These are phyloP conservation scores for Ruditapes philippinarum DNA, from an alignment of 1,140 invertebrate genomes.

Conservation along the genomic window DNA sequence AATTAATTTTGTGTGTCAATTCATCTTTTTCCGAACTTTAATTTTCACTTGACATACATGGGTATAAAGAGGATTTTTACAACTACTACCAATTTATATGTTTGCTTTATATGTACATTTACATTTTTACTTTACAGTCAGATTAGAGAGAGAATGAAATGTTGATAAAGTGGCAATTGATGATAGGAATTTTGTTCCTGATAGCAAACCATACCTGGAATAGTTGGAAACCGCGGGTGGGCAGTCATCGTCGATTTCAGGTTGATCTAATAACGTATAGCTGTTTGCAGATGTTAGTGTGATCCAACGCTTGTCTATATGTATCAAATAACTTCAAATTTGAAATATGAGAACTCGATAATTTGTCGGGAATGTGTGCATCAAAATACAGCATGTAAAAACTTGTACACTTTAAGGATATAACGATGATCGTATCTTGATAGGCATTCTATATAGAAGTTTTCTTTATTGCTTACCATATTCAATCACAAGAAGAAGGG, in stretches of 20 bases:
- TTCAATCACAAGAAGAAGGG: too few relatives aligned
- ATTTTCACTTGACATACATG: too few relatives aligned
- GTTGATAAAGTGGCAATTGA: too few relatives aligned
- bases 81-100: too few relatives aligned
- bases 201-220: background rate
- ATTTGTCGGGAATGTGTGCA: constrained; percentile 43
- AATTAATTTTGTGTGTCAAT: too few relatives aligned
- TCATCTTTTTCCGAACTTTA: too few relatives aligned
- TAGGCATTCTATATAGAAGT: background rate
- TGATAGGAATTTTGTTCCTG: background rate
- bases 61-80: too few relatives aligned
- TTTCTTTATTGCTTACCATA: too few relatives aligned
- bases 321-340: constrained; percentile 22
- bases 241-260: background rate
- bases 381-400: background rate
- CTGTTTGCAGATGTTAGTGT: constrained; percentile 42
- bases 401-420: background rate
- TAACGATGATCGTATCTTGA: background rate
- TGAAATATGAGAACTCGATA: constrained; percentile 54
- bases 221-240: constrained; percentile 17
- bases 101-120: too few relatives aligned
- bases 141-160: too few relatives aligned
- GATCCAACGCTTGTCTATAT: background rate
- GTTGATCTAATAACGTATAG: constrained; percentile 32
- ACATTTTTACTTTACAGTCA: too few relatives aligned